phyloP scores from a whole-genome alignment of 2,797 vertebrate genomes.

The Mus caroli region DNA sequence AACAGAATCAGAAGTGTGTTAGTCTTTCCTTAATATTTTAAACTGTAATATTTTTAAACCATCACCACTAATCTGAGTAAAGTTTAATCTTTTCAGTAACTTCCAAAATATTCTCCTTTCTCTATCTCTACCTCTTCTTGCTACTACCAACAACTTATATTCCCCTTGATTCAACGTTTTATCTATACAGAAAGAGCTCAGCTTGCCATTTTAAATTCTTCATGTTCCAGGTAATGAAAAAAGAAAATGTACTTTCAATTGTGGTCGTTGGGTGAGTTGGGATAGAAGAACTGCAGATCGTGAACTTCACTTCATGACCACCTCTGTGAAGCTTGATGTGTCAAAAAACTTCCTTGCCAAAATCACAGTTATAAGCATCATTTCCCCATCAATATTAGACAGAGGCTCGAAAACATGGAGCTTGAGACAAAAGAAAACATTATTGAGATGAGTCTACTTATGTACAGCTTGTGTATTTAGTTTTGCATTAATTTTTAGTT shows the following conservation, averaged over 20 bases:
- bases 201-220: conserved; percentile 3
- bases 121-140: not conserved
- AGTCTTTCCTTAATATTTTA: not conserved
- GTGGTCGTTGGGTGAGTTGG: not conserved
- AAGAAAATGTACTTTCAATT: not conserved
- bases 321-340: not conserved
- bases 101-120: not conserved
- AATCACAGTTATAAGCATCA: not conserved
- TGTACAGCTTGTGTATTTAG: not conserved
- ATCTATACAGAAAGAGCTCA: not conserved
- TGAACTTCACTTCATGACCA: not conserved
- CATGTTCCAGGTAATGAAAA: not conserved
- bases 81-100: conserved; percentile 9
- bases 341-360: not conserved
- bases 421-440: conserved; percentile 15
- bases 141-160: not conserved
- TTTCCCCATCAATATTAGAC: not conserved
- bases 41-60: conserved; percentile 4
- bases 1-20: not conserved
- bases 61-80: not conserved
- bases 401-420: not conserved
- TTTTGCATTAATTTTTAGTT: conserved; percentile 27
- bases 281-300: not conserved
- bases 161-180: not conserved
- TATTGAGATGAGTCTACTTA: not conserved